A percentile compares a stretch with the other conserved stretches of the same genome.
Evolutionary conservation across 2,888 invertebrate species (phyloP).

Genomic region (Chrysomela aeneicollis): DNA sequence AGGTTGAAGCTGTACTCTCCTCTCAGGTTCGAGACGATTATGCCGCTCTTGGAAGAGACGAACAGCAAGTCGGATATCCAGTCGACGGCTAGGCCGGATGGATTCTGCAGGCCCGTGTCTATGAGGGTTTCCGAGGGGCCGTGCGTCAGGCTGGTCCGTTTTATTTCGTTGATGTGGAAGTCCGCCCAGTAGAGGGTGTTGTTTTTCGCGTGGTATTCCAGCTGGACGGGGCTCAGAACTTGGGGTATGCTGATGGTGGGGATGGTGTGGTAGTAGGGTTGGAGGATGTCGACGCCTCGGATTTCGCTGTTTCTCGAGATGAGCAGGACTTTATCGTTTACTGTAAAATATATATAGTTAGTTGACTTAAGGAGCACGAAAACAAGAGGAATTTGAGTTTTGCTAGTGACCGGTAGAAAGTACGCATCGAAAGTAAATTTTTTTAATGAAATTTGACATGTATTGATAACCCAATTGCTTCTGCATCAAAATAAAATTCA

Average conservation of each 20-base stretch:
- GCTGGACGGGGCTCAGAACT: conserved; percentile 73
- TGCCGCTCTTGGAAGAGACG: conserved; percentile 70
- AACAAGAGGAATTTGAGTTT: too few relatives aligned
- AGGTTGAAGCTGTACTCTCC: conserved; percentile 72
- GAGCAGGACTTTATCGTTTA: conserved; percentile 81
- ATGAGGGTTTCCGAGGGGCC: conserved; percentile 76
- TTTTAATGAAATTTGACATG: too few relatives aligned
- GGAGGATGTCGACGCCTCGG: conserved; percentile 81
- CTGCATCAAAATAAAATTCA: too few relatives aligned
- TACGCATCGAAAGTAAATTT: too few relatives aligned
- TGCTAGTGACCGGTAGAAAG: too few relatives aligned
- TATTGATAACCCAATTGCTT: too few relatives aligned
- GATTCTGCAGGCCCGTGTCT: conserved; percentile 72
- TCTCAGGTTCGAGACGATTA: conserved; percentile 74
- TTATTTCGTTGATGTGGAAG: conserved; percentile 77
- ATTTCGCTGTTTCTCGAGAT: conserved; percentile 81
- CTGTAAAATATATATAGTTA: too few relatives aligned
- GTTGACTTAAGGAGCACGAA: too few relatives aligned
- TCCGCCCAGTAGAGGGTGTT: conserved; percentile 82
- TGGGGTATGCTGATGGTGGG: conserved; percentile 80
- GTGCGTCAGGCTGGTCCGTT: conserved; percentile 71
- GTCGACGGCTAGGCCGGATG: conserved; percentile 81
- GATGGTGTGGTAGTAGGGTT: conserved; percentile 79
- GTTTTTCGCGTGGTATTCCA: conserved; percentile 74
- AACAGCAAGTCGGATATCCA: conserved; percentile 82